A percentile compares a stretch with the other conserved stretches of the same genome.
These are phyloP conservation scores for Caretta caretta DNA, from an alignment of 2,113 vertebrate species.

Conservation along the genomic window DNA sequence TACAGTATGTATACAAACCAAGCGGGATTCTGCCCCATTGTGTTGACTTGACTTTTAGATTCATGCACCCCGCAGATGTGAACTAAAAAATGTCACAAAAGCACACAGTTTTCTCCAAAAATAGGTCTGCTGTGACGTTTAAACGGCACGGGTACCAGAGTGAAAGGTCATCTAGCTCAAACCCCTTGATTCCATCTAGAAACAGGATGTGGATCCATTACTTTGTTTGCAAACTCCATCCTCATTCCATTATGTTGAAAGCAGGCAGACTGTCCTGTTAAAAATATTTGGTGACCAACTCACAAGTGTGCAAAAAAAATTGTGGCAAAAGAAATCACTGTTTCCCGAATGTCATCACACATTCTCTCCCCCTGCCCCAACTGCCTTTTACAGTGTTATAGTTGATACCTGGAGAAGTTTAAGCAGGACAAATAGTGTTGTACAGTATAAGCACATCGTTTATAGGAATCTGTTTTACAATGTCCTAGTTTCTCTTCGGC, in stretches of 20 bases:
- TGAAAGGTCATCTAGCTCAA: neutral
- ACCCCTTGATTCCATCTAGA: neutral
- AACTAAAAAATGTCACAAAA: conserved; percentile 17
- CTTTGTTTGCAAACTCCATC: conserved; percentile 60
- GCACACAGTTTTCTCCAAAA: conserved; percentile 45
- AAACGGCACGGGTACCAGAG: conserved; percentile 40
- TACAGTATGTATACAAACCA: neutral
- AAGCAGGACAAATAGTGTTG: conserved; percentile 64
- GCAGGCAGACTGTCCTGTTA: conserved; percentile 24
- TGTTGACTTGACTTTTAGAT: neutral
- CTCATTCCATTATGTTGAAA: conserved; percentile 35
- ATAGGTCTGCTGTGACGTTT: conserved; percentile 56
- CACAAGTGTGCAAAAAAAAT: neutral
- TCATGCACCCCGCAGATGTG: neutral
- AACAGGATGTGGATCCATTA: conserved; percentile 1
- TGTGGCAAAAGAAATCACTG: conserved; percentile 54
- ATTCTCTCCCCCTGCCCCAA: neutral
- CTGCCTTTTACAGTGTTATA: conserved; percentile 6
- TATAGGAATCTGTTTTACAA: conserved; percentile 43
- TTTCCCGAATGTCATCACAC: conserved; percentile 44
- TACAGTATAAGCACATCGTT: conserved; percentile 78
- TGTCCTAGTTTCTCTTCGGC: neutral
- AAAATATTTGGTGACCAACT: neutral
- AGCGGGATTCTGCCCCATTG: neutral
- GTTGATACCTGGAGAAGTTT: neutral